These are phyloP conservation scores for Drosophila navojoa DNA, from an alignment of 1,140 invertebrate genomes.

Conservation along the genomic window DNA sequence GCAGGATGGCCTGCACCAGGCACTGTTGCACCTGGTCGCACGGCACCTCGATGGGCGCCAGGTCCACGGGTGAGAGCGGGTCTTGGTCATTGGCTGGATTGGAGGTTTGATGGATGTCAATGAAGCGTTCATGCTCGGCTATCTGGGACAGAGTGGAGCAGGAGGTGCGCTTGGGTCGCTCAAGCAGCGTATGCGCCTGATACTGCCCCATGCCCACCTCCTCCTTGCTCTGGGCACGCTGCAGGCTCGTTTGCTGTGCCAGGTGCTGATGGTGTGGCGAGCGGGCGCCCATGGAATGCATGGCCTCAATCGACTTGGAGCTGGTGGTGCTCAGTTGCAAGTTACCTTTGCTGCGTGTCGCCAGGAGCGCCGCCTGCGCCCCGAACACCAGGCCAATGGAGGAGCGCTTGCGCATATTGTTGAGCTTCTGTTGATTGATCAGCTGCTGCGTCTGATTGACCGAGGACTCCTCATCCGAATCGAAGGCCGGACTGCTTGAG, in stretches of 20 bases:
- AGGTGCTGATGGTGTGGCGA: constrained; percentile 54
- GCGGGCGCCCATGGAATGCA: constrained; percentile 63
- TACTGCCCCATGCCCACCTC: constrained; percentile 63
- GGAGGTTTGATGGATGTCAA: constrained; percentile 53
- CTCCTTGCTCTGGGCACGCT: constrained; percentile 79
- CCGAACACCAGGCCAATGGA: constrained; percentile 81
- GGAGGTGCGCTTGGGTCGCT: constrained; percentile 76
- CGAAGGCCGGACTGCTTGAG: constrained; percentile 97
- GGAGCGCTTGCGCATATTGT: constrained; percentile 76
- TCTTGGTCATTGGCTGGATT: constrained; percentile 38
- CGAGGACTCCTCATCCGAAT: constrained; percentile 95
- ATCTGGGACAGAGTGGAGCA: constrained; percentile 81
- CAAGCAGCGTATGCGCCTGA: constrained; percentile 45
- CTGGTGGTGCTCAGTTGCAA: constrained; percentile 71
- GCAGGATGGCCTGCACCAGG: constrained; percentile 88
- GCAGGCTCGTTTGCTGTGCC: constrained; percentile 35
- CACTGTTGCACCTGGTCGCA: constrained; percentile 85
- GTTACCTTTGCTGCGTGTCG: constrained; percentile 83
- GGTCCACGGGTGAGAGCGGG: constrained; percentile 82
- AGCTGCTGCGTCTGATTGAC: constrained; percentile 79
- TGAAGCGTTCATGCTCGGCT: constrained; percentile 83
- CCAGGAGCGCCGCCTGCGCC: constrained; percentile 76
- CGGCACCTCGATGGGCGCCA: constrained; percentile 83
- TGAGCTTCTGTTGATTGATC: constrained; percentile 74
- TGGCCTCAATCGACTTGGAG: constrained; percentile 80